A percentile compares a stretch with the other conserved stretches of the same genome.
phyloP scores from a whole-genome alignment of 2,113 vertebrate species.

The Sebastes fasciatus region DNA sequence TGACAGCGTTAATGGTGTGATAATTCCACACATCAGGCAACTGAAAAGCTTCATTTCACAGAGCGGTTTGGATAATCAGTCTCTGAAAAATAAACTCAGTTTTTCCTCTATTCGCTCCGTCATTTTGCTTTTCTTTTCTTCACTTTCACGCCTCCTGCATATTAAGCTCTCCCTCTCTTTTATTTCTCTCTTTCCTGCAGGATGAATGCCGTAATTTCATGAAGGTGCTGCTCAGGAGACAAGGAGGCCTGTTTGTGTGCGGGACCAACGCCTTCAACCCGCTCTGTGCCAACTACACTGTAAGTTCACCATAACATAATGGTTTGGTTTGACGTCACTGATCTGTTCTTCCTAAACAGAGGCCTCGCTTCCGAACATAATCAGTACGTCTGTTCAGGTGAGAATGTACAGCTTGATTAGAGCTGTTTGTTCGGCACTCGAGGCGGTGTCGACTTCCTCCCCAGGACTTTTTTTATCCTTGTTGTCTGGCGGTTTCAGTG shows the following conservation, averaged over 20 bases:
- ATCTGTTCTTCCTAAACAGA: constrained; percentile 2
- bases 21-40: constrained; percentile 77
- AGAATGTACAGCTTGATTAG: constrained; percentile 50
- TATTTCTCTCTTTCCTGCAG: constrained; percentile 72
- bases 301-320: constrained; percentile 79
- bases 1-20: constrained; percentile 77
- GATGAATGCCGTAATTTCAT: constrained; percentile 97
- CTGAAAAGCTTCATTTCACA: constrained; percentile 72
- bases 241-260: constrained; percentile 91
- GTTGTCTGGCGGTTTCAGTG: constrained; percentile 44
- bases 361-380: constrained; percentile 15
- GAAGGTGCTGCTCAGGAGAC: constrained; percentile 92
- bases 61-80: constrained; percentile 61
- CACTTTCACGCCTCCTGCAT: constrained; percentile 13
- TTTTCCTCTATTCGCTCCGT: constrained; percentile 19
- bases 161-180: constrained; percentile 29
- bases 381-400: constrained; percentile 39
- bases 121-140: constrained; percentile 22
- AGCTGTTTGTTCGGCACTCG: constrained; percentile 42
- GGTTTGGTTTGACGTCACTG: neutral
- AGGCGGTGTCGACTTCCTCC: constrained; percentile 39
- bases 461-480: constrained; percentile 53
- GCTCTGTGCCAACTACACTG: constrained; percentile 94
- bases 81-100: constrained; percentile 48
- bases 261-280: constrained; percentile 99